phyloP scores from a whole-genome alignment of 2,113 vertebrate species.

The Ailurus styani region DNA sequence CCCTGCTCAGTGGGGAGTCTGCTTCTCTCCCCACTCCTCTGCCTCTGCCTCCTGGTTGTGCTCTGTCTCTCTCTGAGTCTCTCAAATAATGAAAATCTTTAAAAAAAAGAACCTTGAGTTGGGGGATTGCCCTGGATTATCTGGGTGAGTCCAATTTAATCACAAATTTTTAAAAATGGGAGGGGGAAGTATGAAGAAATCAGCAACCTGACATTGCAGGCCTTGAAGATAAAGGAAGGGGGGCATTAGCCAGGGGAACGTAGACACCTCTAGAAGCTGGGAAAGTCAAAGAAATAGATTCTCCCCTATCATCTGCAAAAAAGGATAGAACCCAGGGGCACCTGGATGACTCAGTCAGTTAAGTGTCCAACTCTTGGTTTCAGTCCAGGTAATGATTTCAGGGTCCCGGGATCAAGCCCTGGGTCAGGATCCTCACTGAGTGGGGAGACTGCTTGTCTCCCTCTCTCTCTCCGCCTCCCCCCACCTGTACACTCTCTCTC shows the following conservation, averaged over 20 bases:
- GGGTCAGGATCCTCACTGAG: neutral
- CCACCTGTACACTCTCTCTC: neutral
- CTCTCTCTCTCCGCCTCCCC: neutral
- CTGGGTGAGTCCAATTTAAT: neutral
- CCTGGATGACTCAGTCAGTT: neutral
- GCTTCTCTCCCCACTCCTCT: neutral
- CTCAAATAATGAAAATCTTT: neutral
- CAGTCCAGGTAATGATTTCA: neutral
- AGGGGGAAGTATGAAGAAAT: neutral
- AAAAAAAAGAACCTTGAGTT: neutral
- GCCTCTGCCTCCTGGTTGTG: neutral
- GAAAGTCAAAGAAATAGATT: neutral
- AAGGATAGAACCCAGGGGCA: neutral
- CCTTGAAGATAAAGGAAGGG: neutral
- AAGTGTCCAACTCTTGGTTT: neutral
- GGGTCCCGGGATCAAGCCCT: neutral
- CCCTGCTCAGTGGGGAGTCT: neutral
- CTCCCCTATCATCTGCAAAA: neutral
- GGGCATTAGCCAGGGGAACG: neutral
- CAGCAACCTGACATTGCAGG: neutral
- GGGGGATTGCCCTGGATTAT: neutral
- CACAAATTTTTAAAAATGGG: neutral
- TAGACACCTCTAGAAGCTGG: neutral
- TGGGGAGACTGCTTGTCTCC: neutral
- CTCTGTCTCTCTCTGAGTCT: neutral